Conservation (phyloP, 2,888 invertebrate genomes). For the Abrostola tripartita region DNA sequence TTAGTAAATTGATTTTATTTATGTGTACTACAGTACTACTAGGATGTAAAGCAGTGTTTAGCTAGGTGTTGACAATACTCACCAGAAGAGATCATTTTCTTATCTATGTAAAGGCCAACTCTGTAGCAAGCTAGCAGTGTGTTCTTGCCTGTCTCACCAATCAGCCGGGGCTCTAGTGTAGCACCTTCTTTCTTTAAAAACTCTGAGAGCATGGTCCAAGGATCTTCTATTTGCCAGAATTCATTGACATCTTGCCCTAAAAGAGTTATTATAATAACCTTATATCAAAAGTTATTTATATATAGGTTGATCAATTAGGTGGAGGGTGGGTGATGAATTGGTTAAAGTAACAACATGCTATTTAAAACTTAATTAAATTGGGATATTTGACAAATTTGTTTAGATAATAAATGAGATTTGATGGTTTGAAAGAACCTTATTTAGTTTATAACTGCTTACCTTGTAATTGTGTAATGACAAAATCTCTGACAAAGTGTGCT, state of each 20-base stretch:
- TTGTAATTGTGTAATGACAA: slow-evolving; percentile 94
- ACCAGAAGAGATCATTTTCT: slow-evolving; percentile 95
- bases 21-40: too few relatives aligned
- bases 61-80: slow-evolving; percentile 45
- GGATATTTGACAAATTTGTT: too few relatives aligned
- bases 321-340: too few relatives aligned
- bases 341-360: too few relatives aligned
- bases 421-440: too few relatives aligned
- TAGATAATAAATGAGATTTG: too few relatives aligned
- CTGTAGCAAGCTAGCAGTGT: slow-evolving; percentile 95
- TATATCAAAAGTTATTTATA: not conserved
- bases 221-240: slow-evolving; percentile 94
- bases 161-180: slow-evolving; percentile 93
- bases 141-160: slow-evolving; percentile 93
- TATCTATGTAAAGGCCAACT: slow-evolving; percentile 95
- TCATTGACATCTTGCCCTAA: slow-evolving; percentile 93
- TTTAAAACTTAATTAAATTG: too few relatives aligned
- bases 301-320: not conserved
- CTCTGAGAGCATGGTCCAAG: slow-evolving; percentile 91
- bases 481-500: slow-evolving; percentile 94
- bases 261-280: slow-evolving; percentile 38
- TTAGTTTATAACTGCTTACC: slow-evolving; percentile 69
- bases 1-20: too few relatives aligned
- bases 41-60: too few relatives aligned
- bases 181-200: slow-evolving; percentile 89